Evolutionary conservation across 2,888 invertebrate species (phyloP).

Genomic region (Asteroscopus sphinx): DNA sequence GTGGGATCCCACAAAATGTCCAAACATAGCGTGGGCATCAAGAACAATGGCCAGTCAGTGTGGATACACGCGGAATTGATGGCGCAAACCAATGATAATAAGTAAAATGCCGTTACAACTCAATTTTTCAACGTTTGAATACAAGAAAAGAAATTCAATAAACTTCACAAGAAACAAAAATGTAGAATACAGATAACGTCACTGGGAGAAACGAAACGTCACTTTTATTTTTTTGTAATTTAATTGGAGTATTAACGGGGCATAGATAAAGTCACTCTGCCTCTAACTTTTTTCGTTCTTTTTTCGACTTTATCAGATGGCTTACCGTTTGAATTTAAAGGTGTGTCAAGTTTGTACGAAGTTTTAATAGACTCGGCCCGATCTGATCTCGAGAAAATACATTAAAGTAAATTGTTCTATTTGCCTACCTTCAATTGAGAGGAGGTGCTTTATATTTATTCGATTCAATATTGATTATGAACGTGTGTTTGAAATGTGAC

Average conservation of each 20-base stretch:
- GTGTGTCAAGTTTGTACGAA: slow-evolving; percentile 83
- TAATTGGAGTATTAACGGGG: slow-evolving; percentile 88
- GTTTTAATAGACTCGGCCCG: slow-evolving; percentile 86
- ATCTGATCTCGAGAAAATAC: slow-evolving; percentile 83
- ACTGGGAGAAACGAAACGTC: slow-evolving; percentile 73
- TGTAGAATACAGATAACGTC: slow-evolving; percentile 66
- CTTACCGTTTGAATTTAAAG: slow-evolving; percentile 88
- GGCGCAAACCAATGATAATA: slow-evolving; percentile 60
- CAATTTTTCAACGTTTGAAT: slow-evolving; percentile 58
- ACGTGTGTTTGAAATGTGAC: slow-evolving; percentile 32
- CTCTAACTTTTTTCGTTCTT: slow-evolving; percentile 70
- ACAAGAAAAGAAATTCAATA: slow-evolving; percentile 65
- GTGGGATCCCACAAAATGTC: slow-evolving; percentile 62
- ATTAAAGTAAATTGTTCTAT: slow-evolving; percentile 75
- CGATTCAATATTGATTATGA: slow-evolving; percentile 23
- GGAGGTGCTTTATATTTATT: slow-evolving; percentile 17
- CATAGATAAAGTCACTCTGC: slow-evolving; percentile 85
- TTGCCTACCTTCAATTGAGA: slow-evolving; percentile 51
- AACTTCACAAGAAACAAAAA: slow-evolving; percentile 62
- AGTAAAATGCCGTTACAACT: slow-evolving; percentile 55
- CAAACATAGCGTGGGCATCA: slow-evolving; percentile 66
- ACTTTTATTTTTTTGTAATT: slow-evolving; percentile 81
- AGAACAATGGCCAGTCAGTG: slow-evolving; percentile 68
- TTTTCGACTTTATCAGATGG: slow-evolving; percentile 85
- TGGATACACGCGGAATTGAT: slow-evolving; percentile 71